Evolutionary conservation across 2,113 vertebrate genomes (phyloP).

Genomic region (Coracopsis vasa): DNA sequence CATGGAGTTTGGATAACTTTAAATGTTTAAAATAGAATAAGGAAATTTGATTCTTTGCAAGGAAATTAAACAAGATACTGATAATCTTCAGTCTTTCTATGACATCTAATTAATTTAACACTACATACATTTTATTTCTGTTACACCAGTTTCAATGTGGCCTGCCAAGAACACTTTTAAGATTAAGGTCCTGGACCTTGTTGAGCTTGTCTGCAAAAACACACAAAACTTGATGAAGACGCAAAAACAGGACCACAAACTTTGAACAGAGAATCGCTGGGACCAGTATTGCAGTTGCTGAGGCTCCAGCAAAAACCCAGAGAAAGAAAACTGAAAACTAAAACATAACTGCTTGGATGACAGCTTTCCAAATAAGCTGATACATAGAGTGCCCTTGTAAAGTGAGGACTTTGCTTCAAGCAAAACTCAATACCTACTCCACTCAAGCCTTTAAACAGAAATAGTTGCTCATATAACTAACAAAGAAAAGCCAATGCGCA

Average conservation of each 20-base stretch:
- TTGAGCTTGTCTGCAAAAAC: neutral
- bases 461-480: neutral
- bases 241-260: neutral
- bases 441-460: neutral
- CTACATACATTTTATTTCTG: neutral
- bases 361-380: neutral
- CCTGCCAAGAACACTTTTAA: neutral
- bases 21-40: neutral
- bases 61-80: neutral
- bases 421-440: neutral
- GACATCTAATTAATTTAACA: neutral
- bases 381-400: neutral
- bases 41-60: neutral
- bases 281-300: neutral
- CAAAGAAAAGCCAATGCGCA: neutral
- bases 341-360: neutral
- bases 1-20: neutral
- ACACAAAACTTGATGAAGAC: neutral
- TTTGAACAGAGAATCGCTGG: neutral
- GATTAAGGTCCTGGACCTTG: neutral
- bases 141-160: neutral
- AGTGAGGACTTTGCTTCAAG: neutral
- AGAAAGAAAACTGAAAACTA: neutral
- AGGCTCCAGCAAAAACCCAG: neutral
- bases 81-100: neutral